Conservation (phyloP, 2,888 invertebrate genomes). For the Agonopterix alstromeriana region DNA sequence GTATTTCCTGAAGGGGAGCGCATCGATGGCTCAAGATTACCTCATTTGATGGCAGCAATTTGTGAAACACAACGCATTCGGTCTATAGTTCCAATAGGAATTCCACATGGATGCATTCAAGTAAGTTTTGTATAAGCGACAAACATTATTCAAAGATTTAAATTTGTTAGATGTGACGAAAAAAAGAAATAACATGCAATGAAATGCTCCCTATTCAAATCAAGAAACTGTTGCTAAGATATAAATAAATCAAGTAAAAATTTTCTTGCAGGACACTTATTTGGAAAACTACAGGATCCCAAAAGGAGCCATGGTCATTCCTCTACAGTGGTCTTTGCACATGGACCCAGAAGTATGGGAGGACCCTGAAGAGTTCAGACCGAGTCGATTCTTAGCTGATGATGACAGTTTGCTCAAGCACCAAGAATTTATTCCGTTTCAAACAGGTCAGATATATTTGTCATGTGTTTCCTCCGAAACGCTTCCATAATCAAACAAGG, state of each 20-base stretch:
- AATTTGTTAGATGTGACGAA: no score
- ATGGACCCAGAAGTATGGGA: conserved; percentile 82
- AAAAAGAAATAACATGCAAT: background rate
- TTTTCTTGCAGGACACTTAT: conserved; percentile 62
- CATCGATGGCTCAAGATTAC: conserved; percentile 73
- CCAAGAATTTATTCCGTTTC: conserved; percentile 88
- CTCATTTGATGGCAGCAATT: conserved; percentile 83
- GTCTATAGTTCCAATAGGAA: conserved; percentile 88
- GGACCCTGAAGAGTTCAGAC: conserved; percentile 81
- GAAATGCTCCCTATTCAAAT: background rate
- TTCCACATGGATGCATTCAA: conserved; percentile 85
- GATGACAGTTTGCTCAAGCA: conserved; percentile 79
- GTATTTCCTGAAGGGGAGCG: conserved; percentile 70
- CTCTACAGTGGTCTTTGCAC: conserved; percentile 88
- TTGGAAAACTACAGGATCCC: conserved; percentile 81
- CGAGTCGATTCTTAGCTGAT: conserved; percentile 81
- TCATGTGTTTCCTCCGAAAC: no score
- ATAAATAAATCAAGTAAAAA: background rate
- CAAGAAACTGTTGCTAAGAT: background rate
- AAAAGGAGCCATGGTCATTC: conserved; percentile 84
- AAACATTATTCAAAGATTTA: background rate
- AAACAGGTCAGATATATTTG: conserved; percentile 77
- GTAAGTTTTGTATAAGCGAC: conserved; percentile 21
- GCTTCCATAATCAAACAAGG: no score
- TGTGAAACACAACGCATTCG: conserved; percentile 87